Base-by-base conservation (phyloP, 2,888 invertebrate species). In the Poecilobothrus nobilitatus region DNA sequence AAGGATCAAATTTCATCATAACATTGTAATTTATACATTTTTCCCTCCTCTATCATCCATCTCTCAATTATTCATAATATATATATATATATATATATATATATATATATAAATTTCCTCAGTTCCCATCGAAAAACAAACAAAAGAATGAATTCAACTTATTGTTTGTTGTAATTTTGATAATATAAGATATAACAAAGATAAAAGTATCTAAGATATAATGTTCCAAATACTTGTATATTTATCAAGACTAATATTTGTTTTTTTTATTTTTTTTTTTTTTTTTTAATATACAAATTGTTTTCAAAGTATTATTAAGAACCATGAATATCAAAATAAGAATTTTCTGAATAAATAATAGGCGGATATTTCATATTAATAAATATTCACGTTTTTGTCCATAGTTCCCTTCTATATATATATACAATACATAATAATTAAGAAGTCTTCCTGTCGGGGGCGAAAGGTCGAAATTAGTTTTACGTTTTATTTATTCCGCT, bases 391-490 rank as follows among this genome's bases (percentile, higher is more conserved):
- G 53, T 53, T 53, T 27, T 53, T 53, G 53, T 15, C 53, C 53
- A 53, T 53, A 53, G 53, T 53, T 53, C 18, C 53, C 6, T 53
- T 53, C 15, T 53, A 53, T 27, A 27, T 27, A 5, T 27, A 27
- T 27, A 27, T 5, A 27, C 5, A 27, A 27, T 27, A 27, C 5
- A 27, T 27, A 27, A 27, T 15, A 53, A 53, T 53, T 53, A 53
- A 53, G 53, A 53, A 53, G 53, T 53, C 53, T 53, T 53, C 53
- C 53, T 53, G 53, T 53, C 53, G 53, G n/a, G 53, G 53, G 53
- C n/a, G 53, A 53, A 53, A 53, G 53, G 53, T 53, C 53, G 53
- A 53, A 53, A 53, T 53, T 53, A 53, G n/a, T 53, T 53, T 15
- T 53, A 12, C 15, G 53, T 53, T 53, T 18, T 18, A 6, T 53